phyloP scores from a whole-genome alignment of 2,113 vertebrate species.

The Lepisosteus oculatus region DNA sequence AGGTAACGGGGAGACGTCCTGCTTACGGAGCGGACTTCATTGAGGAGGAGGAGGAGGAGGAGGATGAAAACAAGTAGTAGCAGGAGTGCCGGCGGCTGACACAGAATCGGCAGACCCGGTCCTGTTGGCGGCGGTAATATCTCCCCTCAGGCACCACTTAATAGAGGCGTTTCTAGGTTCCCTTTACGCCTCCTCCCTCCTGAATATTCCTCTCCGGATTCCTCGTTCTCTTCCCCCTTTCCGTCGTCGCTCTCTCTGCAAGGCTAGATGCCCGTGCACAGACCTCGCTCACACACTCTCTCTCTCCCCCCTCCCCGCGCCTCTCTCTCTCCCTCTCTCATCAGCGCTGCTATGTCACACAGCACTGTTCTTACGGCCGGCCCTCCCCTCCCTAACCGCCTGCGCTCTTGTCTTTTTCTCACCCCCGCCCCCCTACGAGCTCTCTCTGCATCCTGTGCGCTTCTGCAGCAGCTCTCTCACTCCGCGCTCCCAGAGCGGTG shows the following conservation, averaged over 20 bases:
- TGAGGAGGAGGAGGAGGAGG: too few species aligned
- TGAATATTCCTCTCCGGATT: too few species aligned
- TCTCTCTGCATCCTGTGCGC: background rate
- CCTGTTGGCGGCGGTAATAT: slow-evolving; percentile 45
- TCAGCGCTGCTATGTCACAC: slow-evolving; percentile 20
- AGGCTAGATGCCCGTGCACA: slow-evolving; percentile 38
- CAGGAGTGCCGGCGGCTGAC: slow-evolving; percentile 40
- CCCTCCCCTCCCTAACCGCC: slow-evolving; percentile 22
- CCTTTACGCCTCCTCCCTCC: background rate
- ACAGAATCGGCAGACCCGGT: slow-evolving; percentile 37
- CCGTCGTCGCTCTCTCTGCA: slow-evolving; percentile 7
- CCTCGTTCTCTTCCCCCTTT: background rate
- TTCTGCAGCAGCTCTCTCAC: background rate
- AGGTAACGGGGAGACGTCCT: too few species aligned
- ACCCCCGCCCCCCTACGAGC: slow-evolving; percentile 1
- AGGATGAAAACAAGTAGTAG: too few species aligned
- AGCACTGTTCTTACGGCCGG: slow-evolving; percentile 22
- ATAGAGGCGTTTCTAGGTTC: slow-evolving; percentile 42
- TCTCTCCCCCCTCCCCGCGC: slow-evolving; percentile 9
- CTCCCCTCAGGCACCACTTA: slow-evolving; percentile 59
- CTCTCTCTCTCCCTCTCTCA: slow-evolving; percentile 22
- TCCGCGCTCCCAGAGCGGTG: too few species aligned
- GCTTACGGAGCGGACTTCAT: too few species aligned
- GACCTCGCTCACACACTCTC: slow-evolving; percentile 12
- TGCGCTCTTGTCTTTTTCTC: slow-evolving; percentile 7